phyloP scores from a whole-genome alignment of 1,140 invertebrate species.

The Onthophagus taurus region DNA sequence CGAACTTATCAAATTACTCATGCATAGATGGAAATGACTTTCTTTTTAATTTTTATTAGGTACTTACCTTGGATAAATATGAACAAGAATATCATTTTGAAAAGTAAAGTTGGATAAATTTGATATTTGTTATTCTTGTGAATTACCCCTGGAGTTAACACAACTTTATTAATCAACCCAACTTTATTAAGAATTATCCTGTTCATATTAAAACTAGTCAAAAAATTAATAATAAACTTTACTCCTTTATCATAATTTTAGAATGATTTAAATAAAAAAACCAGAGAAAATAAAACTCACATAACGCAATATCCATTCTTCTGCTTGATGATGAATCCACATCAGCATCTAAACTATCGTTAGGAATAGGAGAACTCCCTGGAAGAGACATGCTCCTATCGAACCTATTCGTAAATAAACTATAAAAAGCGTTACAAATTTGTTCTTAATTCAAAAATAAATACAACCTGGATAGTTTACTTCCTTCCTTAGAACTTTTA shows the following conservation, averaged over 20 bases:
- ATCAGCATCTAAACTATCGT: slow-evolving; percentile 43
- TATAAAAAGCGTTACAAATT: slow-evolving; percentile 15
- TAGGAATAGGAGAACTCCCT: slow-evolving; percentile 39
- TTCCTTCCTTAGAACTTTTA: slow-evolving; percentile 31
- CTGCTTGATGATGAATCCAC: slow-evolving; percentile 31
- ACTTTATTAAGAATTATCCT: too few relatives aligned
- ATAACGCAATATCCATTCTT: slow-evolving; percentile 60
- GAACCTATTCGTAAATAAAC: slow-evolving; percentile 39
- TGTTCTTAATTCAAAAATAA: slow-evolving; percentile 10
- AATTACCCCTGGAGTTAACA: too few relatives aligned
- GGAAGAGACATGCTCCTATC: slow-evolving; percentile 60
- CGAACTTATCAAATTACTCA: too few relatives aligned
- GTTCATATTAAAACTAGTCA: too few relatives aligned
- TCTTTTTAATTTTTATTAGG: too few relatives aligned
- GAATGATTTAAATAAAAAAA: background rate
- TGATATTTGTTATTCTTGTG: too few relatives aligned
- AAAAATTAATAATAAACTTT: slow-evolving; percentile 1
- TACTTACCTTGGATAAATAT: too few relatives aligned
- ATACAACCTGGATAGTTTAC: slow-evolving; percentile 45
- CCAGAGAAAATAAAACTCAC: slow-evolving; percentile 43
- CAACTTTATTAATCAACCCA: too few relatives aligned
- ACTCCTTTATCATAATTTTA: background rate
- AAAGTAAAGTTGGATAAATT: too few relatives aligned
- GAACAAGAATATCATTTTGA: too few relatives aligned
- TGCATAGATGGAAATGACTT: too few relatives aligned